Evolutionary conservation across 2,113 vertebrate genomes (phyloP), one percentile per base, ranked within the genome.

Genomic region (Gnathonemus longibarbis): DNA sequence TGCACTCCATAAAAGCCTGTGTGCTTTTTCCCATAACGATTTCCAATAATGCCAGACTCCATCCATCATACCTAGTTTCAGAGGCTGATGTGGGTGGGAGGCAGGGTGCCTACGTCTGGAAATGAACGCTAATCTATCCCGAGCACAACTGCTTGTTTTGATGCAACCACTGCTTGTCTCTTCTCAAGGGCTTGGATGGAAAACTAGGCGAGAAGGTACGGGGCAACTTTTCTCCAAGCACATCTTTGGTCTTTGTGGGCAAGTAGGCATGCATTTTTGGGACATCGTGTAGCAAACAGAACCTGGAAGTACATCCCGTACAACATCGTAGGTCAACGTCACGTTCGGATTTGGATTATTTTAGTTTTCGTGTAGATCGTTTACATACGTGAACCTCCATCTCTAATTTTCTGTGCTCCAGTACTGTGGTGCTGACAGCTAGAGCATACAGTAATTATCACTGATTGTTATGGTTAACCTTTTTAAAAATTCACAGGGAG

Each of bases 151-250:
- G 45, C 89, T 11, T 74, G 35, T 9, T 39, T 24, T 49, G 35
- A 53, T 58, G 80, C 27, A 21, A 27, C 77, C n/a, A 19, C 19
- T 17, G 24, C 62, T 84, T 21, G 89, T 52, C 83, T 62, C 42
- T 90, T 46, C 24, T 89, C 19, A 89, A 96, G 95, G 96, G 96
- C 90, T 21, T 88, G 87, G 94, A 94, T 74, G 95, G 96, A 91
- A 94, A 92, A 50, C 1, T 85, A 9, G 95, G 95, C 93, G 84
- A 91, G 80, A 96, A 96, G 95, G 96, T 96, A 93, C 21, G 77
- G 83, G 56, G 49, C 49, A 35, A 66, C 70, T 31, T 91, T 91
- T 53, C 53, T 92, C 31, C 21, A 24, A 4, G 53, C 35, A 42
- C 4, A 17, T 21, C 21, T 45, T 58, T 42, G 53, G 52, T 88